Evolutionary conservation across 2,113 vertebrate genomes (phyloP).

Genomic region (Misgurnus mizolepis): DNA sequence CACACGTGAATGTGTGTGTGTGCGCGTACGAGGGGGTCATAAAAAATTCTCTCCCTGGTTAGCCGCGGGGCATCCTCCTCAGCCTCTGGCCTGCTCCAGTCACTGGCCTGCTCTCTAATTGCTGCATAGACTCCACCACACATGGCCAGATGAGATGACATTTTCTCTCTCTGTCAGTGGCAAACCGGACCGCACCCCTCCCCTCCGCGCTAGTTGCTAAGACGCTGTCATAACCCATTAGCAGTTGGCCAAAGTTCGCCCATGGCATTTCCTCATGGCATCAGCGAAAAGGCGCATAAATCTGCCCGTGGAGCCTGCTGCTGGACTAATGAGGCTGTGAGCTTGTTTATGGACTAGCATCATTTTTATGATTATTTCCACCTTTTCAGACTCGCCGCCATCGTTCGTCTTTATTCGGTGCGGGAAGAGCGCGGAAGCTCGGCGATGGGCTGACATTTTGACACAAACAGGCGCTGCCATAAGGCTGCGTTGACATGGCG

Average conservation of each 20-base stretch:
- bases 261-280: slow-evolving; percentile 92
- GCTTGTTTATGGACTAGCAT: slow-evolving; percentile 90
- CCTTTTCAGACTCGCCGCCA: slow-evolving; percentile 79
- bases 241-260: slow-evolving; percentile 90
- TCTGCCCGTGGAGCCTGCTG: slow-evolving; percentile 88
- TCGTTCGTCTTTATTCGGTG: slow-evolving; percentile 74
- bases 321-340: slow-evolving; percentile 96
- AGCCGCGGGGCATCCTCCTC: slow-evolving; percentile 90
- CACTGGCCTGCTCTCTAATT: slow-evolving; percentile 97
- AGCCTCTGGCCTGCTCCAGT: slow-evolving; percentile 93
- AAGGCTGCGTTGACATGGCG: slow-evolving; percentile 66
- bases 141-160: slow-evolving; percentile 90
- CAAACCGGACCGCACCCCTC: slow-evolving; percentile 54
- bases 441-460: slow-evolving; percentile 68
- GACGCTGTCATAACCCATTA: slow-evolving; percentile 97
- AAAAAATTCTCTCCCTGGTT: slow-evolving; percentile 79
- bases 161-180: slow-evolving; percentile 69
- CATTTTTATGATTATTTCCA: slow-evolving; percentile 96
- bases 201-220: slow-evolving; percentile 91
- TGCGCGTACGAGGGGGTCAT: slow-evolving; percentile 65
- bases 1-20: slow-evolving; percentile 49
- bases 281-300: slow-evolving; percentile 87
- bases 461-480: slow-evolving; percentile 72
- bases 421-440: slow-evolving; percentile 76
- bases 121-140: slow-evolving; percentile 86